Percentiles rank a stretch among this genome's conserved stretches.
Conservation (phyloP, 2,888 invertebrate species). For the Luperina nickerlii region DNA sequence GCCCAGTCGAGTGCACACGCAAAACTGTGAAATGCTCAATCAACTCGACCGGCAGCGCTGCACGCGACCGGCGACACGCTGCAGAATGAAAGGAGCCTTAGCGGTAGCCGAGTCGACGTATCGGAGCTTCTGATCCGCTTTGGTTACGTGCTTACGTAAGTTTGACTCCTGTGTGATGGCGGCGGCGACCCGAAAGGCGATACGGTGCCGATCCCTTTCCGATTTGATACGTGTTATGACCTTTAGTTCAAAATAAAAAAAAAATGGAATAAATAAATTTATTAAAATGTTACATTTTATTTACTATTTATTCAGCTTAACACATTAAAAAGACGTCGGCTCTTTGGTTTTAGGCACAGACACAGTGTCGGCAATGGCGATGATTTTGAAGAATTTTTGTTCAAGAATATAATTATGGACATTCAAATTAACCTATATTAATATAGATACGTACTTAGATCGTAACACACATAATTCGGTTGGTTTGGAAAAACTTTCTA, state of each 20-base stretch:
- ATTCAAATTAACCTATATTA: not conserved
- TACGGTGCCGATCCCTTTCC: too few relatives aligned
- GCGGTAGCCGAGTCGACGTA: too few relatives aligned
- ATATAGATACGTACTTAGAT: not conserved
- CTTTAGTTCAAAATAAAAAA: not conserved
- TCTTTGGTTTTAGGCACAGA: conserved; percentile 33
- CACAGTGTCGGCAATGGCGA: conserved; percentile 11
- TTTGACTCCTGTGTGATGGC: too few relatives aligned
- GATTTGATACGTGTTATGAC: too few relatives aligned
- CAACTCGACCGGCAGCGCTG: too few relatives aligned
- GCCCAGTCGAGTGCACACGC: too few relatives aligned
- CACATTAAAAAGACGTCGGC: conserved; percentile 5
- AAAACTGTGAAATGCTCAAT: too few relatives aligned
- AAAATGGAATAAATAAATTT: not conserved
- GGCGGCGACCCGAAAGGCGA: too few relatives aligned
- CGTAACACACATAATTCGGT: not conserved
- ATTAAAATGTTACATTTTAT: conserved; percentile 13
- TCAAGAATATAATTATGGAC: not conserved
- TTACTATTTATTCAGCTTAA: conserved; percentile 19
- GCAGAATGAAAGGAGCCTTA: too few relatives aligned
- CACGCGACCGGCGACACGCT: too few relatives aligned
- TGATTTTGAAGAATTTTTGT: conserved; percentile 15
- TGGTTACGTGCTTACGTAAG: too few relatives aligned
- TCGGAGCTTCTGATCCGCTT: too few relatives aligned
- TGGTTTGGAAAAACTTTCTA: not conserved